A percentile compares a stretch with the other conserved stretches of the same genome.
These are phyloP conservation scores for Diachasma alloeum DNA, from an alignment of 1,140 invertebrate species.

Conservation along the genomic window DNA sequence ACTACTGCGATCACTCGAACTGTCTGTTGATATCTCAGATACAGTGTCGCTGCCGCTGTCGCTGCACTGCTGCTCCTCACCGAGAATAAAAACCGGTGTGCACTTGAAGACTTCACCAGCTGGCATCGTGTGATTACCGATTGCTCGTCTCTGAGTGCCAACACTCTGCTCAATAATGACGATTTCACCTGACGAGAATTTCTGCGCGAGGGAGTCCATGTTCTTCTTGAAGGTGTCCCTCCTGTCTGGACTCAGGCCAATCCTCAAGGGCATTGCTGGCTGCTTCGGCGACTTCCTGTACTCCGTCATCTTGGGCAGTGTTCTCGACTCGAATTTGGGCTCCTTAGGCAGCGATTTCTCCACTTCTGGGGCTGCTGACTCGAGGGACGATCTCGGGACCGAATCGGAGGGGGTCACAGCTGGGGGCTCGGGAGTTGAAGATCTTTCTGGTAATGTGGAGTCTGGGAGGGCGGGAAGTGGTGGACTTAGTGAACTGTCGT, in stretches of 20 bases:
- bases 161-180: conserved; percentile 50
- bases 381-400: background rate
- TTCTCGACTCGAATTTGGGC: conserved; percentile 11
- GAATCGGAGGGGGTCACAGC: background rate
- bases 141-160: conserved; percentile 52
- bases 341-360: background rate
- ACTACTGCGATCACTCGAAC: conserved; percentile 67
- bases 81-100: conserved; percentile 64
- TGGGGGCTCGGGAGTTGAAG: conserved; percentile 28
- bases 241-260: conserved; percentile 60
- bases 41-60: conserved; percentile 67
- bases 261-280: conserved; percentile 37
- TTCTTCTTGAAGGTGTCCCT: conserved; percentile 63
- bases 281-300: background rate
- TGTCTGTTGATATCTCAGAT: conserved; percentile 69
- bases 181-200: conserved; percentile 57
- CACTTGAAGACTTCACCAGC: conserved; percentile 65
- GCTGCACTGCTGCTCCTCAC: conserved; percentile 64
- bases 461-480: background rate
- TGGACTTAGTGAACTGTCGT: background rate
- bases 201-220: conserved; percentile 63
- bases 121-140: conserved; percentile 63
- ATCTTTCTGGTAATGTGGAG: background rate
- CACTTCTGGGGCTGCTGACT: conserved; percentile 8
- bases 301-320: background rate